Base-by-base conservation (phyloP, 2,797 vertebrate species). In the Nannoperca obscura region DNA sequence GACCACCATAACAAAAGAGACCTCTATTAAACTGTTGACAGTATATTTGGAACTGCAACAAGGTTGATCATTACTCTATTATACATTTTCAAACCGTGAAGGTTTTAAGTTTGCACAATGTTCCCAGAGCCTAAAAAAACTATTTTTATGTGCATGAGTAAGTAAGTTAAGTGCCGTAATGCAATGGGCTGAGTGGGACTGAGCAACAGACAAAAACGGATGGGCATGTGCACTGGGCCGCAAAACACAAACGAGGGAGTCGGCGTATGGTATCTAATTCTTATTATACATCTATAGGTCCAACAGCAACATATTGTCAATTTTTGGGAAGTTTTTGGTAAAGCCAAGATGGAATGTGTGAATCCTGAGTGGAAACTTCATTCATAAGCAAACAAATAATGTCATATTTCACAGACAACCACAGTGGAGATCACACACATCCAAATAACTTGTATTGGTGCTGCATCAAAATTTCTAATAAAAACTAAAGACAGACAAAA, bases 281-380 rank as follows among this genome's bases (percentile, higher is more conserved):
- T n/a, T 38, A 54, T 8, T 40, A 57, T 12, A 24, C 40, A 63
- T 38, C 7, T 11, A 49, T n/a, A 5, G 20, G 14, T 27, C n/a
- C n/a, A 53, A 14, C 8, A 46, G 57, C 12, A 17, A 36, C 60
- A 22, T 17, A 9, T 6, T 47, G 44, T 8, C 22, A 0, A 2
- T 19, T 27, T 72, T 57, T n/a, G 30, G 3, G 8, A 3, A 5
- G 32, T 34, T 34, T 34, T 34, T 34, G 32, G 4, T 40, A 20
- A 52, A 60, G 27, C 2, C 17, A 12, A n/a, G 20, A 50, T 9
- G 0, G 2, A 1, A 40, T 14, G 15, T 42, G 3, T 49, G 36
- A 66, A 70, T 53, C 20, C 15, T 13, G 50, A 40, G 53, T 63
- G 58, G 36, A 71, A 67, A 62, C 9, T 52, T 22, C 38, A 49